These are phyloP conservation scores for Rhagonycha fulva DNA, from an alignment of 2,888 invertebrate genomes.

Conservation along the genomic window DNA sequence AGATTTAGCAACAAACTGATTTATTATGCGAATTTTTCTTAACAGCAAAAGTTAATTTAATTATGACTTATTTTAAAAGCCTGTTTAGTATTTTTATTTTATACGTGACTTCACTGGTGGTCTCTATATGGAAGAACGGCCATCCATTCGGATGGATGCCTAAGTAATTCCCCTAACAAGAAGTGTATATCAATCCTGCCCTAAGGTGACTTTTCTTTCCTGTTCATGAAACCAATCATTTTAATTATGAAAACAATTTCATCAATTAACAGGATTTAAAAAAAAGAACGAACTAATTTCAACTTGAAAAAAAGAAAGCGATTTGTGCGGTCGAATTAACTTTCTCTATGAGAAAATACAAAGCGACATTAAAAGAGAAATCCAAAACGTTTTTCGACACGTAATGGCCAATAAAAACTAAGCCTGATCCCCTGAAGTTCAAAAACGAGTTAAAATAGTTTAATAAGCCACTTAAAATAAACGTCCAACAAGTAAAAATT, in stretches of 20 bases:
- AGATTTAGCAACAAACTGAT: neutral
- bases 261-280: neutral
- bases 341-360: neutral
- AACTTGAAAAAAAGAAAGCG: neutral
- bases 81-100: neutral
- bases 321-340: neutral
- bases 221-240: neutral
- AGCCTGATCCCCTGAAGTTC: neutral
- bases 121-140: neutral
- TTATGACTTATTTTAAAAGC: neutral
- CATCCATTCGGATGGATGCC: neutral
- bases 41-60: neutral
- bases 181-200: neutral
- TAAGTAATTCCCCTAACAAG: neutral
- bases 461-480: neutral
- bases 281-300: neutral
- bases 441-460: neutral
- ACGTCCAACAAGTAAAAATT: neutral
- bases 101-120: neutral
- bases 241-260: neutral
- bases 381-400: neutral
- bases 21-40: neutral
- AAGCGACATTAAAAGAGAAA: slow-evolving; percentile 1
- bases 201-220: neutral
- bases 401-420: neutral